phyloP scores from a whole-genome alignment of 2,113 vertebrate species.

The Carlito syrichta region DNA sequence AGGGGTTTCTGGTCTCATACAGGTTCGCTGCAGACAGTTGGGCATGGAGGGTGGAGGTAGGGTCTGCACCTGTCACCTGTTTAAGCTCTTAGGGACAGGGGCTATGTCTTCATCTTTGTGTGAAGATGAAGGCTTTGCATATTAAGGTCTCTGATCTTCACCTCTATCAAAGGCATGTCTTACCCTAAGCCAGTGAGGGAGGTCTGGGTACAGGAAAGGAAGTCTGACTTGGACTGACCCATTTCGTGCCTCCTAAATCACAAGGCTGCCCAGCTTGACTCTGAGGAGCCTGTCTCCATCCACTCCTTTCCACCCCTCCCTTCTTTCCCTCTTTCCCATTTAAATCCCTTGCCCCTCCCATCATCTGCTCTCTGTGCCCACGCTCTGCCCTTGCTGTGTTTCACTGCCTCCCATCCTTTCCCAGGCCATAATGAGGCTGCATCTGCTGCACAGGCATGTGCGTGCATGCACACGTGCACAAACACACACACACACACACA shows the following conservation, averaged over 20 bases:
- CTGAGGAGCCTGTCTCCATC: too few relatives aligned
- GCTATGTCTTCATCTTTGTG: neutral
- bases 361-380: neutral
- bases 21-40: neutral
- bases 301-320: neutral
- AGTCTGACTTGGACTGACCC: fast-evolving
- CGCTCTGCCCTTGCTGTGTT: neutral
- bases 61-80: neutral
- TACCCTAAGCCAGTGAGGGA: neutral
- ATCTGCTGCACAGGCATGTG: neutral
- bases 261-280: neutral
- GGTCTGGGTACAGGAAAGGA: neutral
- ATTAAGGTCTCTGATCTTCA: neutral
- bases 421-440: fast-evolving
- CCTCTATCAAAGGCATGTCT: neutral
- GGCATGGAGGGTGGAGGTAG: neutral
- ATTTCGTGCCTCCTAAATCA: neutral
- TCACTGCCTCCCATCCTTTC: neutral
- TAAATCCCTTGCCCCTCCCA: too few relatives aligned
- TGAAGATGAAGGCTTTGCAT: too few relatives aligned
- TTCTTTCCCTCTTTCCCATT: neutral
- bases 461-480: too few relatives aligned
- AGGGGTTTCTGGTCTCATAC: neutral
- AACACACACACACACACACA: neutral
- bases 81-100: neutral